Conservation (phyloP, 2,888 invertebrate species). For the Ectemnius continuus region DNA sequence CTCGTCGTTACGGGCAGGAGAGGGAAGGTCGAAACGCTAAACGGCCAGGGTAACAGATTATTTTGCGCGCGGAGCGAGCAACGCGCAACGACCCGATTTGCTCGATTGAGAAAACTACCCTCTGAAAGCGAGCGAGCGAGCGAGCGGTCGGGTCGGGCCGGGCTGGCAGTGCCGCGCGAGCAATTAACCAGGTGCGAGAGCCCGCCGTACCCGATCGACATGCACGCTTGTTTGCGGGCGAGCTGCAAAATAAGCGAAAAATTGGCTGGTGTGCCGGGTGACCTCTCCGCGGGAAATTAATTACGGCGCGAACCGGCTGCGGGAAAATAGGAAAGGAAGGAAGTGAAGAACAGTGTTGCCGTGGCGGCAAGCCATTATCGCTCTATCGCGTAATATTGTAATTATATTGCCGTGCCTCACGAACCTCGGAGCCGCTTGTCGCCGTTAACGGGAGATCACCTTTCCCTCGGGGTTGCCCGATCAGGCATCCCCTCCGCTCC, state of each 20-base stretch:
- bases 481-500: too few relatives aligned
- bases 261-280: too few relatives aligned
- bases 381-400: constrained; percentile 68
- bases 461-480: too few relatives aligned
- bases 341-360: constrained; percentile 17
- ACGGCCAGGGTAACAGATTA: constrained; percentile 25
- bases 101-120: too few relatives aligned
- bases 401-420: constrained; percentile 65
- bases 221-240: neutral
- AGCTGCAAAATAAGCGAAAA: neutral
- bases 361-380: constrained; percentile 61
- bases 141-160: neutral
- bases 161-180: neutral
- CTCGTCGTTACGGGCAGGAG: constrained; percentile 4
- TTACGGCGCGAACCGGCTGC: neutral
- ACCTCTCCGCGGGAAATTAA: constrained; percentile 2
- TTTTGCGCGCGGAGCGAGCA: constrained; percentile 26
- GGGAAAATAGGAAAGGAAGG: constrained; percentile 10
- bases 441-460: constrained; percentile 4
- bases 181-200: too few relatives aligned
- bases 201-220: too few relatives aligned
- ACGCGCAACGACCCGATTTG: too few relatives aligned
- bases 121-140: neutral
- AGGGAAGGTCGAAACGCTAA: neutral
- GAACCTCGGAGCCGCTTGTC: constrained; percentile 40